Conservation (phyloP, 2,113 vertebrate genomes). For the Semnornis frantzii region DNA sequence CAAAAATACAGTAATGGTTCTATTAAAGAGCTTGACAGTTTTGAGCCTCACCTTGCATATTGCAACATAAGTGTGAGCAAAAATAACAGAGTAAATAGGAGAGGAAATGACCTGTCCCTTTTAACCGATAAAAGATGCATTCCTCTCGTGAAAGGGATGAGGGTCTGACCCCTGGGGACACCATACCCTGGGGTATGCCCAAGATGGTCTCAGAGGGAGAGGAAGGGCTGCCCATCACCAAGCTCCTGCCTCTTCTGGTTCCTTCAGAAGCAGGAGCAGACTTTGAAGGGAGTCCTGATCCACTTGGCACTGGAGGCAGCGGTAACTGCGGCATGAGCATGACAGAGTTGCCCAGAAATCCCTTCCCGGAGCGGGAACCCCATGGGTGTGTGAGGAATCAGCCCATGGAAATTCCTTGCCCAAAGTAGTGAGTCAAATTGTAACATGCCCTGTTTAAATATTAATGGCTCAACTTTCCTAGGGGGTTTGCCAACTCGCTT, state of each 20-base stretch:
- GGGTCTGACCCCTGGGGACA: rapidly evolving
- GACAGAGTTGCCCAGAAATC: neutral
- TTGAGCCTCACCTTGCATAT: conserved; percentile 66
- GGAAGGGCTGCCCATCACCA: neutral
- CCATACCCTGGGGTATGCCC: neutral
- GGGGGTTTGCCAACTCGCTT: conserved; percentile 17
- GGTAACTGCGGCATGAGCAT: rapidly evolving
- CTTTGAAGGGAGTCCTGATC: neutral
- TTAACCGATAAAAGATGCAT: neutral
- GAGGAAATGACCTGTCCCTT: neutral
- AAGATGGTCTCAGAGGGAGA: neutral
- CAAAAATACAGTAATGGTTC: conserved; percentile 62
- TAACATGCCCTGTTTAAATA: neutral
- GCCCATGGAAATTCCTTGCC: neutral
- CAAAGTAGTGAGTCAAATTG: neutral
- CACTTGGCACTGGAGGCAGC: rapidly evolving
- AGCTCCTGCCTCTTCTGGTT: neutral
- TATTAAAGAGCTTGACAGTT: conserved; percentile 61
- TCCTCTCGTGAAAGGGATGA: neutral
- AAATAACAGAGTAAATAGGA: neutral
- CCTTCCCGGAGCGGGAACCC: neutral
- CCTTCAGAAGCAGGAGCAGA: neutral
- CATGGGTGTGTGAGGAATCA: neutral
- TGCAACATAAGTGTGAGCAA: conserved; percentile 29
- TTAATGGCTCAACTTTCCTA: conserved; percentile 47